Conservation (phyloP, 2,888 invertebrate genomes). For the Hedychridium roseum region DNA sequence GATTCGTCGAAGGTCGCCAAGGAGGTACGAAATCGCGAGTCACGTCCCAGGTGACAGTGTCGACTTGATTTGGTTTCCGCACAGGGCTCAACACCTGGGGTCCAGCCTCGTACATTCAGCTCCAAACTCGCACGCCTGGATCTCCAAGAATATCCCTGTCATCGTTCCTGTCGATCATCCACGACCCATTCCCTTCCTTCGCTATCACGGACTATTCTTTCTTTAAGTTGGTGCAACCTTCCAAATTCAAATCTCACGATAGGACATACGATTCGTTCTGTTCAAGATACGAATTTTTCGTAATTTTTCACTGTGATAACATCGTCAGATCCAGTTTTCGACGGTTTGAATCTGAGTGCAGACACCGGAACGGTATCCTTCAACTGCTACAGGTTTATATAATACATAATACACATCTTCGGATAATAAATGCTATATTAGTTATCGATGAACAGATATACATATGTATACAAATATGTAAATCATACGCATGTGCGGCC, state of each 20-base stretch:
- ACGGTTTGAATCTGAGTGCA: slow-evolving; percentile 59
- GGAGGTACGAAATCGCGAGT: slow-evolving; percentile 55
- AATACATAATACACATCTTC: slow-evolving; percentile 29
- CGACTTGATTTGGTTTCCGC: slow-evolving; percentile 65
- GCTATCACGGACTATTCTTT: slow-evolving; percentile 1
- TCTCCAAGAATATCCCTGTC: slow-evolving; percentile 9
- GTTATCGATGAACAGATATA: slow-evolving; percentile 31
- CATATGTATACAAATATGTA: slow-evolving; percentile 23
- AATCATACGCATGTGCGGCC: slow-evolving; percentile 58
- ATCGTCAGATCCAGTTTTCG: slow-evolving; percentile 36
- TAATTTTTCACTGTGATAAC: too few species aligned
- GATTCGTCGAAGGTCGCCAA: slow-evolving; percentile 33
- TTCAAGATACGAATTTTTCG: too few species aligned
- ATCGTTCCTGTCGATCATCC: too few species aligned
- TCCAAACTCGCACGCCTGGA: slow-evolving; percentile 40
- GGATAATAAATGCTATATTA: slow-evolving; percentile 25
- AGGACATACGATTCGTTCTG: too few species aligned
- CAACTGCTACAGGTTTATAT: slow-evolving; percentile 56
- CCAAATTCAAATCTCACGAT: too few species aligned
- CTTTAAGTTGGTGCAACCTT: neutral
- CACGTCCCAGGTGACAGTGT: slow-evolving; percentile 65
- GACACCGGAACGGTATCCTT: slow-evolving; percentile 58
- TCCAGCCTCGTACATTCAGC: slow-evolving; percentile 63
- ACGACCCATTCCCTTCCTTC: slow-evolving; percentile 1
- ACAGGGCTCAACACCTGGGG: slow-evolving; percentile 65